phyloP scores from a whole-genome alignment of 1,140 invertebrate species.

The Aculops lycopersici region DNA sequence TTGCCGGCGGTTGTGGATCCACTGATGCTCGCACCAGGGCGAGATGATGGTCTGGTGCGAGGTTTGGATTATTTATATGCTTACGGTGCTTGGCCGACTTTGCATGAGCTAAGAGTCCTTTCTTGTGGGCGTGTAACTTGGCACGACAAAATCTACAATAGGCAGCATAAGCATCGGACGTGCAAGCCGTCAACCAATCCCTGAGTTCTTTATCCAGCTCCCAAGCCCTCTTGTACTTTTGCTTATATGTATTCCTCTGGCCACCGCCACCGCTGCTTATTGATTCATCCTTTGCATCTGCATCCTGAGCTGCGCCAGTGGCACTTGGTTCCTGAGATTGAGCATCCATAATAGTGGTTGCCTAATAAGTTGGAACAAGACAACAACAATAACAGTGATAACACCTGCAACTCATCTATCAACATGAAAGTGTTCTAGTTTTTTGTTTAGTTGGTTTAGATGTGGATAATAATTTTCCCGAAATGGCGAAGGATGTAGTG shows the following conservation, averaged over 20 bases:
- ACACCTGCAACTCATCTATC: no score
- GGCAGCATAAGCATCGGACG: conserved; percentile 1
- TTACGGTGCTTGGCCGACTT: conserved; percentile 2
- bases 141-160: conserved; percentile 1
- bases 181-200: conserved; percentile 2
- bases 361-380: no score
- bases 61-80: conserved; percentile 1
- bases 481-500: no score
- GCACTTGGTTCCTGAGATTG: no score
- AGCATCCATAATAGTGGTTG: no score
- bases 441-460: no score
- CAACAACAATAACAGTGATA: no score
- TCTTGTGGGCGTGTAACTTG: conserved; percentile 4
- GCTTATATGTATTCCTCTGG: conserved; percentile 1
- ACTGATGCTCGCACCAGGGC: background rate
- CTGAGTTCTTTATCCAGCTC: conserved; percentile 3
- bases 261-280: background rate
- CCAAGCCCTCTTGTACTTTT: conserved; percentile 4
- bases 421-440: no score
- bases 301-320: no score
- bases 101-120: conserved; percentile 3
- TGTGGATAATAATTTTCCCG: no score
- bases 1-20: background rate
- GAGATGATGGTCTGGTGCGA: background rate
- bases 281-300: no score